Evolutionary conservation across 2,797 vertebrate genomes (phyloP).

Genomic region (Sarcoramphus papa): DNA sequence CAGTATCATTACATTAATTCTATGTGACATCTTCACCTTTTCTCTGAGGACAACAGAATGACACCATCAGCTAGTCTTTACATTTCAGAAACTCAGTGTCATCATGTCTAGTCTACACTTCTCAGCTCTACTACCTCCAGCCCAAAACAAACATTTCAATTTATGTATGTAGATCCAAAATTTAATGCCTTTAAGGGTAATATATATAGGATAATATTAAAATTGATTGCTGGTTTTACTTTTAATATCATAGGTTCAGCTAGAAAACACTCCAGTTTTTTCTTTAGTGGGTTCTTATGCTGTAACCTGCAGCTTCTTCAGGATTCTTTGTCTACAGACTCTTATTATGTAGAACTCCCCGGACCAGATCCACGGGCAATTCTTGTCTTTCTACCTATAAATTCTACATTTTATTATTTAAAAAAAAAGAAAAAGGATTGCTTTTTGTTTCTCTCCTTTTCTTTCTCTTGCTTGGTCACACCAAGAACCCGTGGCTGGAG

Average conservation of each 20-base stretch:
- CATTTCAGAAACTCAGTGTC: background rate
- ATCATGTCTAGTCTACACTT: background rate
- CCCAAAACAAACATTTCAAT: background rate
- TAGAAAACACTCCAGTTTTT: constrained; percentile 84
- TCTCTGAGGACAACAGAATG: background rate
- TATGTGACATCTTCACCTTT: background rate
- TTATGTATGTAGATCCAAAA: background rate
- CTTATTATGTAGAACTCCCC: background rate
- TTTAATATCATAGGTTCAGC: constrained; percentile 68
- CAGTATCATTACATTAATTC: background rate
- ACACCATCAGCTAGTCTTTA: background rate
- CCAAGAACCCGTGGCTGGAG: constrained; percentile 70
- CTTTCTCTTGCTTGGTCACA: background rate
- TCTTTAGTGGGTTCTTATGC: constrained; percentile 28
- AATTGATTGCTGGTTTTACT: background rate
- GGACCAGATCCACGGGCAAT: background rate
- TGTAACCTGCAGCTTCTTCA: background rate
- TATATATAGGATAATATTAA: background rate
- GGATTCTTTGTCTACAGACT: background rate
- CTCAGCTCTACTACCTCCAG: background rate
- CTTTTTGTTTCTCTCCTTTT: background rate
- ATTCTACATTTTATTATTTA: background rate
- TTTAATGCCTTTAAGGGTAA: background rate
- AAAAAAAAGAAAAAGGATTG: background rate
- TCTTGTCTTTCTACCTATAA: background rate